Conservation (phyloP, 2,113 vertebrate species). For the Rhinichthys klamathensis region DNA sequence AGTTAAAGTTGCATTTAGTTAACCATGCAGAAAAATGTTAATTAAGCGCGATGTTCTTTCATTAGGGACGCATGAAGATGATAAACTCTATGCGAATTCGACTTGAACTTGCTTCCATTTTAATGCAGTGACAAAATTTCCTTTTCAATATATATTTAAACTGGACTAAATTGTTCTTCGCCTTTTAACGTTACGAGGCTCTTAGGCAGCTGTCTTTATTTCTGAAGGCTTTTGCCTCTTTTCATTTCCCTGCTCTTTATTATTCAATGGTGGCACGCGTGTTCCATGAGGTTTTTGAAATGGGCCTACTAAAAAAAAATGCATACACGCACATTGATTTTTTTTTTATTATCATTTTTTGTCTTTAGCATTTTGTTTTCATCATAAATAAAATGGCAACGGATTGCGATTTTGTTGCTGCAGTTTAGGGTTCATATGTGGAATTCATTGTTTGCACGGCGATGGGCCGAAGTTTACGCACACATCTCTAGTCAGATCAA, state of each 20-base stretch:
- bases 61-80: neutral
- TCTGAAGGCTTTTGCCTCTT: constrained; percentile 66
- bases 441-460: constrained; percentile 13
- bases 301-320: neutral
- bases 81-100: neutral
- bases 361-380: neutral
- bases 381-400: neutral
- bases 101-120: constrained; percentile 59
- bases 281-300: constrained; percentile 47
- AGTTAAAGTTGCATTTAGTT: constrained; percentile 12
- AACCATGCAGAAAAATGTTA: neutral
- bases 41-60: neutral
- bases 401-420: neutral
- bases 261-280: constrained; percentile 61
- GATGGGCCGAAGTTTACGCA: constrained; percentile 10
- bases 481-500: constrained; percentile 6
- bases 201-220: constrained; percentile 66
- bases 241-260: constrained; percentile 70
- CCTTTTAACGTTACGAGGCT: constrained; percentile 67
- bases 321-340: constrained; percentile 14
- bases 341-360: neutral
- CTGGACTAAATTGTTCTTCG: constrained; percentile 61
- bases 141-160: constrained; percentile 1
- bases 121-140: constrained; percentile 62
- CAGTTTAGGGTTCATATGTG: constrained; percentile 1